Percentiles rank a stretch among this genome's conserved stretches.
Conservation (phyloP, 92 coral and sea anemone genomes). For the Umimayanthus kanabou region DNA sequence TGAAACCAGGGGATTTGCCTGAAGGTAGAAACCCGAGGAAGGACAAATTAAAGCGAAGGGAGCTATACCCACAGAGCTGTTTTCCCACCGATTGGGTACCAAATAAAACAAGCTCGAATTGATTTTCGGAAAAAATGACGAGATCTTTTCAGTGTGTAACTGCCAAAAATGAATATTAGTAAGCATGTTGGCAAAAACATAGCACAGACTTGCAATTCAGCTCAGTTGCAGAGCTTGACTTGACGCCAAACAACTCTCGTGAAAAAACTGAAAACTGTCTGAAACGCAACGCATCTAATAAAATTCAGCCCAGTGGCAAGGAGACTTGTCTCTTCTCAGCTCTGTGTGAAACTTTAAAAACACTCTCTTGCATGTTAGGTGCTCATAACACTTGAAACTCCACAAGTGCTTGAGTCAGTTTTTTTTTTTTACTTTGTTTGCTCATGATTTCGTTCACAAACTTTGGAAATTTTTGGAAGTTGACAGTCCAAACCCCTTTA, state of each 20-base stretch:
- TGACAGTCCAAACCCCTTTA: neutral
- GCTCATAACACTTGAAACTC: neutral
- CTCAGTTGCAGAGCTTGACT: neutral
- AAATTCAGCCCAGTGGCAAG: neutral
- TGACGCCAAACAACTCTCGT: neutral
- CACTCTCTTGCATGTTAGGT: conserved; percentile 1
- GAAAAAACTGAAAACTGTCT: neutral
- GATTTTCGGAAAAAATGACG: neutral
- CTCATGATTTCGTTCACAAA: neutral
- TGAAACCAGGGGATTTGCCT: neutral
- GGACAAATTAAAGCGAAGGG: neutral
- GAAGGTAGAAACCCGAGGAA: neutral
- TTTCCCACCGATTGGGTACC: neutral
- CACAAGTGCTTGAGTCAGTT: neutral
- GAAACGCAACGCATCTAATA: neutral
- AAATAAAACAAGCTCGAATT: neutral
- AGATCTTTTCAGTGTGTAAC: neutral
- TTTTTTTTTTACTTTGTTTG: neutral
- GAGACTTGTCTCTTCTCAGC: neutral
- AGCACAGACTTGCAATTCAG: neutral
- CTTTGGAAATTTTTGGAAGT: neutral
- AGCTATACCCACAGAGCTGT: neutral
- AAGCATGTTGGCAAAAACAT: neutral
- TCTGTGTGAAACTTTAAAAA: conserved; percentile 1
- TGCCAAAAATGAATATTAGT: too few relatives aligned